Base-by-base conservation (phyloP, 1,140 invertebrate species). In the Uloborus diversus region DNA sequence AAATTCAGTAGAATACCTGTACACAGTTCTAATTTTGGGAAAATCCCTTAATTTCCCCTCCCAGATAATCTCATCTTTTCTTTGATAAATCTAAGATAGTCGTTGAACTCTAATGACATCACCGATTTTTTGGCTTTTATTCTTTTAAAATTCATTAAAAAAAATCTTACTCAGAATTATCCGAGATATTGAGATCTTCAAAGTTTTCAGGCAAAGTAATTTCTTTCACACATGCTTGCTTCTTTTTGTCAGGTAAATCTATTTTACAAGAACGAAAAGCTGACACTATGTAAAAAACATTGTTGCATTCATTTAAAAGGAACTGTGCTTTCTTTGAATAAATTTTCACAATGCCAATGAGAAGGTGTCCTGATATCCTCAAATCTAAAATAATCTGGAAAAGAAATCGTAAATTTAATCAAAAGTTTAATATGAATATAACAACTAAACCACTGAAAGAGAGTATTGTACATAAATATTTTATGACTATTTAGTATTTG, bases 221-320 rank as follows among this genome's bases (percentile, higher is more conserved):
- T 3, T 84, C 81, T 35, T 81, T 81, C 23, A 85, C 61, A 20
- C 80, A 79, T 20, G 83, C 81, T 49, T 98, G 96, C 81, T 96
- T 87, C 85, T 98, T 96, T 82, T 98, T 96, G 86, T 99, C 96
- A 0, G 96, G 96, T 59, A 99, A 88, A 88, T 99, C 97, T 0
- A 99, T 97, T 92, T 98, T 96, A 17, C 96, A 96, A 33, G 97
- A 96, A 83, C 96, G 89, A 86, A 99, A 99, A 95, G 97, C 96
- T 91, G 98, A 99, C 83, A 99, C 99, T 88, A 99, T 99, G 53
- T 99, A 96, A 88, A 99, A 99, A 0, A 98, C 98, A 88, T 99
- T 97, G 94, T 99, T 99, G 88, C 98, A 99, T 87, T 99, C 98
- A 23, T 97, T 96, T 59, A 99, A 87, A 1, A 99, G 87, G 87